Evolutionary conservation across 2,888 invertebrate species (phyloP).

Genomic region (Apeira syringaria): DNA sequence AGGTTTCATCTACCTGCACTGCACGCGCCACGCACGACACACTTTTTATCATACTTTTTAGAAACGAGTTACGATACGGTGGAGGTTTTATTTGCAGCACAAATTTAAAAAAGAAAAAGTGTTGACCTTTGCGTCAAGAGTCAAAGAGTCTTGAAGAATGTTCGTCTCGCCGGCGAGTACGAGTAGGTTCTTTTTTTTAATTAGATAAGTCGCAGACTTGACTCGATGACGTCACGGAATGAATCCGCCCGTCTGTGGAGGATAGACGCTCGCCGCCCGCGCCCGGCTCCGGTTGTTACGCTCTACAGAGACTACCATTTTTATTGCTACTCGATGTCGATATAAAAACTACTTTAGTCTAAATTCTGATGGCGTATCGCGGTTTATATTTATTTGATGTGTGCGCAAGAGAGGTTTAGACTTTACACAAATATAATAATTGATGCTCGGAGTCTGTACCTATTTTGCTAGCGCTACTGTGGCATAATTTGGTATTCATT

Average conservation of each 20-base stretch:
- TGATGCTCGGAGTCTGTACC: no score
- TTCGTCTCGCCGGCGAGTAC: constrained; percentile 10
- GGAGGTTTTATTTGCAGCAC: constrained; percentile 5
- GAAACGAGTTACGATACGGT: constrained; percentile 29
- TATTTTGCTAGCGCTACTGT: no score
- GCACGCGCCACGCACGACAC: constrained; percentile 35
- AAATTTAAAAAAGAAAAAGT: constrained; percentile 7
- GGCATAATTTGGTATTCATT: no score
- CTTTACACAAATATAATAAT: no score
- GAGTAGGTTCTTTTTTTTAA: constrained; percentile 21
- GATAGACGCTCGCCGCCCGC: constrained; percentile 26
- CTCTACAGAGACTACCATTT: constrained; percentile 71
- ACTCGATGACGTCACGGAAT: constrained; percentile 72
- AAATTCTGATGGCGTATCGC: constrained; percentile 29
- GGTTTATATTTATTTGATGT: constrained; percentile 11
- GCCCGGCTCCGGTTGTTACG: constrained; percentile 77
- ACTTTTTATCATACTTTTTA: constrained; percentile 32
- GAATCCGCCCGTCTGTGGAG: constrained; percentile 62
- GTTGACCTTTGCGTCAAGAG: constrained; percentile 12
- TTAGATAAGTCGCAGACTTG: constrained; percentile 34
- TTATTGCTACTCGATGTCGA: constrained; percentile 63
- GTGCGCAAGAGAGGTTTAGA: no score
- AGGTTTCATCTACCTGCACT: constrained; percentile 41
- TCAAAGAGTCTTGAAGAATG: constrained; percentile 15
- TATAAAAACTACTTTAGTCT: constrained; percentile 53